Evolutionary conservation across 2,888 invertebrate genomes (phyloP), one percentile per base, ranked within the genome.

Genomic region (Drosophila antonietae): DNA sequence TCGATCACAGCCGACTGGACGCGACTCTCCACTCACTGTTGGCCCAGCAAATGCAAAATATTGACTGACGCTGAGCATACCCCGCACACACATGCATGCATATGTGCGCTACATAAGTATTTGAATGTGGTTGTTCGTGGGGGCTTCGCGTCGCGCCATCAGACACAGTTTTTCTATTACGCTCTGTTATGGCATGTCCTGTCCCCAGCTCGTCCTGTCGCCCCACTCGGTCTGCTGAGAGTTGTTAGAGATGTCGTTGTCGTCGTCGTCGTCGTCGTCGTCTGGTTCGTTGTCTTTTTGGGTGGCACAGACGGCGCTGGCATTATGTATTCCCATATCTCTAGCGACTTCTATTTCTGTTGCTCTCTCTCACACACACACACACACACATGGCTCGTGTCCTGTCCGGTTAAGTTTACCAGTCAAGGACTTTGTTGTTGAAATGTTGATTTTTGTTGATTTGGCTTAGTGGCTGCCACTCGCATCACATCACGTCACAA

Each of bases 361-460:
- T 28, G 28, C 28, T 28, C 28, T 28, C 28, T 28, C n/a, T n/a
- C n/a, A n/a, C n/a, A n/a, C n/a, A n/a, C n/a, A n/a, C n/a, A n/a
- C n/a, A n/a, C 20, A 20, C 20, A 20, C 20, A 20, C 20, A 20
- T 20, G 53, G 33, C 43, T 63, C 57, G 47, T 70, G 53, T 77
- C 53, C 67, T 79, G 89, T 81, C 88, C 84, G 80, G 88, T 85
- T 87, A 84, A 84, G 88, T 87, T 89, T 73, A 80, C 80, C 85
- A 89, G 89, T 87, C 85, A 84, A 89, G 85, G 89, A 89, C 88
- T 88, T 89, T 85, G 80, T 82, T 86, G 89, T 89, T 80, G 85
- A 87, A 89, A 86, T 85, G 89, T 89, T 87, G 89, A 87, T 88
- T 89, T 84, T 75, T 89, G 89, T 86, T 86, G 88, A 89, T 86